These are phyloP conservation scores for Siderastrea siderea DNA, from an alignment of 92 coral and sea anemone genomes.

Conservation along the genomic window DNA sequence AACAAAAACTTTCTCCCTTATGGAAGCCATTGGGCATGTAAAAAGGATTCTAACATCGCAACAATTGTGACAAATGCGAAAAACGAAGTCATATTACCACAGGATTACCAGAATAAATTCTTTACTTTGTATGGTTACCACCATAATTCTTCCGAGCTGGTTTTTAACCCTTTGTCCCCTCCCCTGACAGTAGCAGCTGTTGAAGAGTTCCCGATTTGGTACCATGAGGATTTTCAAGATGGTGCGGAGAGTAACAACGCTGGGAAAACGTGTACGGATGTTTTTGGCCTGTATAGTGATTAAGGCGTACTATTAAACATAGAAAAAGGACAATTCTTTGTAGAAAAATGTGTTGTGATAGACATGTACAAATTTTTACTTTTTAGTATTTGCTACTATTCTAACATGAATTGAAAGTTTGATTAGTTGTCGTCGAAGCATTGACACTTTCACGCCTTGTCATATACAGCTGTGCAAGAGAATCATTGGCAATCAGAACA, in stretches of 20 bases:
- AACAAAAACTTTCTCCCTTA: not conserved
- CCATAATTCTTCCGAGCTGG: not conserved
- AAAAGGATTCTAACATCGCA: not conserved
- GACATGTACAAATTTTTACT: too few species aligned
- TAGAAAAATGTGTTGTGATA: too few species aligned
- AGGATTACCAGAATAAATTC: not conserved
- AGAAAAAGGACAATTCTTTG: too few species aligned
- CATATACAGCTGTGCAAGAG: too few species aligned
- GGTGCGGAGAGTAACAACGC: not conserved
- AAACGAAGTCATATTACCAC: not conserved
- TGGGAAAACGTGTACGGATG: not conserved
- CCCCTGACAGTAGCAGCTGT: not conserved
- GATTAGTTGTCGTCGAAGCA: too few species aligned
- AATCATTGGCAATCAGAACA: too few species aligned
- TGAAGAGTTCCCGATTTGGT: not conserved
- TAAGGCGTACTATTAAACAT: not conserved
- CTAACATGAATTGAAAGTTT: too few species aligned
- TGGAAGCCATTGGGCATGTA: not conserved
- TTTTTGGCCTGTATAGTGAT: not conserved
- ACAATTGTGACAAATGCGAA: not conserved
- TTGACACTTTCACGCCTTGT: too few species aligned
- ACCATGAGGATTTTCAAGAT: not conserved
- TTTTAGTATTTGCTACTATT: too few species aligned
- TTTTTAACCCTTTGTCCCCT: not conserved
- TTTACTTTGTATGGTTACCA: not conserved